A percentile compares a stretch with the other conserved stretches of the same genome.
phyloP scores from a whole-genome alignment of 30 jellyfish, hydroid and myxozoan genomes.

The Catostylus mosaicus region DNA sequence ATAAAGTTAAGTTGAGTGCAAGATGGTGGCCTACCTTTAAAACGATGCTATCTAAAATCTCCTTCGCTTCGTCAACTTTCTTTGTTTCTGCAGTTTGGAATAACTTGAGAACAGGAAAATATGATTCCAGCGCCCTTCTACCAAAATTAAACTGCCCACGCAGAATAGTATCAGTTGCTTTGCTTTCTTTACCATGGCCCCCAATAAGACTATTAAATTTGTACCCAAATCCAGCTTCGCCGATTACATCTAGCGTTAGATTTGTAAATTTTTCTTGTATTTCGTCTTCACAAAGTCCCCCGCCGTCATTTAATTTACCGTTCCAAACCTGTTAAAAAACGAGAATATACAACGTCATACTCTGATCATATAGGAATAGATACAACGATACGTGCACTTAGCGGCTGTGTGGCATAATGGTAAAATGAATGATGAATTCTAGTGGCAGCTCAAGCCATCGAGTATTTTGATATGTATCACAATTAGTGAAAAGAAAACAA shows the following conservation, averaged over 20 bases:
- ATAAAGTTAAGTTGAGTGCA: too few species aligned
- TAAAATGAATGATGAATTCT: too few species aligned
- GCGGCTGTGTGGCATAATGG: too few species aligned
- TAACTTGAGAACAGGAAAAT: conserved; percentile 22
- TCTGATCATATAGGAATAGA: too few species aligned
- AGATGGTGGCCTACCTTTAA: too few species aligned
- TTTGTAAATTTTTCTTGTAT: conserved; percentile 24
- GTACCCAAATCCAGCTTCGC: conserved; percentile 45
- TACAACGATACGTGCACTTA: too few species aligned
- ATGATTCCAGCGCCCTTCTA: conserved; percentile 20
- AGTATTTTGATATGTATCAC: too few species aligned
- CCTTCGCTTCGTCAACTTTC: conserved; percentile 11
- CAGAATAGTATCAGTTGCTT: conserved; percentile 29
- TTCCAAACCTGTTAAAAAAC: conserved; percentile 22
- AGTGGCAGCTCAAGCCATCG: too few species aligned
- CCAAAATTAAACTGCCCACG: conserved; percentile 14
- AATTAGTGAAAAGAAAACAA: too few species aligned
- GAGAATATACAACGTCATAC: too few species aligned
- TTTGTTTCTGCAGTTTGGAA: conserved; percentile 6
- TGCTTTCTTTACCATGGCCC: conserved; percentile 34
- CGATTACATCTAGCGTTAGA: conserved; percentile 46
- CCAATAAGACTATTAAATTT: conserved; percentile 6
- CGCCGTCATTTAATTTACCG: background rate
- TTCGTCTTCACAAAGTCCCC: conserved; percentile 5
- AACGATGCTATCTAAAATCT: background rate